These are phyloP conservation scores for Syrrhaptes paradoxus DNA, from an alignment of 2,113 vertebrate species.

Conservation along the genomic window DNA sequence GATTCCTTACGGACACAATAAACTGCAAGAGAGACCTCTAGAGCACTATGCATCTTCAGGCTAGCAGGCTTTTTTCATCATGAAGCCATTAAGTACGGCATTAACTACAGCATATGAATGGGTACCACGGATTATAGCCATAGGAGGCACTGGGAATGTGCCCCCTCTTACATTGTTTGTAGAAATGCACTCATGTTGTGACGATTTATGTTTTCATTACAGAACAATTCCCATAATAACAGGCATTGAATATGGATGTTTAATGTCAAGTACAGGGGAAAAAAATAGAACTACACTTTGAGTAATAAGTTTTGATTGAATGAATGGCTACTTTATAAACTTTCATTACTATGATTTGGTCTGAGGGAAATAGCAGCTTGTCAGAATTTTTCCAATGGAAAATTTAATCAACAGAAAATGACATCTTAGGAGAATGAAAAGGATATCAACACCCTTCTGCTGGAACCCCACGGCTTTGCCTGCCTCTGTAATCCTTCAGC, in stretches of 20 bases:
- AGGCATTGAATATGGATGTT: conserved; percentile 29
- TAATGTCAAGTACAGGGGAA: background rate
- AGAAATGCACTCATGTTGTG: conserved; percentile 26
- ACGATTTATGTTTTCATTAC: conserved; percentile 58
- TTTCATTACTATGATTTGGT: conserved; percentile 24
- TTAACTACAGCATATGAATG: conserved; percentile 42
- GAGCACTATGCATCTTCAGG: conserved; percentile 35
- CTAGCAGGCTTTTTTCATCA: background rate
- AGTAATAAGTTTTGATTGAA: conserved; percentile 47
- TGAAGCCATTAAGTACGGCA: conserved; percentile 36
- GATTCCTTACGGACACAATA: conserved; percentile 19
- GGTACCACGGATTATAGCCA: conserved; percentile 20
- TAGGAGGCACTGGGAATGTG: background rate
- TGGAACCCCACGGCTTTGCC: background rate
- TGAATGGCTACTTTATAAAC: conserved; percentile 40
- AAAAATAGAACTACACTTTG: background rate
- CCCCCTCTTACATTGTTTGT: conserved; percentile 1
- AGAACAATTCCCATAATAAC: conserved; percentile 49
- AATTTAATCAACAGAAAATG: conserved; percentile 31
- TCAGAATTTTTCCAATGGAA: background rate
- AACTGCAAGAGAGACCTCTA: conserved; percentile 33
- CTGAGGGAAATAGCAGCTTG: conserved; percentile 2
- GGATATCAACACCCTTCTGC: background rate
- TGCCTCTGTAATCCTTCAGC: background rate
- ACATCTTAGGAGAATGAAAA: background rate